Evolutionary conservation across 1,140 invertebrate species (phyloP).

Genomic region (Pantala flavescens): DNA sequence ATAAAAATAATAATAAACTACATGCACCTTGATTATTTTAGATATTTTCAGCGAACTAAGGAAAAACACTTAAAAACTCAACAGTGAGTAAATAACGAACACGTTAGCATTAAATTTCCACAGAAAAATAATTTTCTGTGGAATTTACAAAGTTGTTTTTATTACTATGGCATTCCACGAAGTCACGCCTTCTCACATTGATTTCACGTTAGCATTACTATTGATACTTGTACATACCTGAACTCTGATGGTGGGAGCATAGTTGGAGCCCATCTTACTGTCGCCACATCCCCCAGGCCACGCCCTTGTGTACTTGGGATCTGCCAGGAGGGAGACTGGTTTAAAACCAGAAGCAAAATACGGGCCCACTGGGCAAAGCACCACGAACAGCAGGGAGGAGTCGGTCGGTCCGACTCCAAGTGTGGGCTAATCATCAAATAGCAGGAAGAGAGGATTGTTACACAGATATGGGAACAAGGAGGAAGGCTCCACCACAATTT

Average conservation of each 20-base stretch:
- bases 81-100: too few species aligned
- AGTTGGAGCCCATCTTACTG: constrained; percentile 91
- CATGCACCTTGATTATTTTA: too few species aligned
- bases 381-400: constrained; percentile 78
- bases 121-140: too few species aligned
- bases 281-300: constrained; percentile 94
- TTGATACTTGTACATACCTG: constrained; percentile 37
- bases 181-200: too few species aligned
- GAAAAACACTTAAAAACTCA: too few species aligned
- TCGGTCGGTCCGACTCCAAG: constrained; percentile 78
- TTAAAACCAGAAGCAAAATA: constrained; percentile 72
- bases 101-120: too few species aligned
- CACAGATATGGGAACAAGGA: neutral
- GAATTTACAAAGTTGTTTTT: too few species aligned
- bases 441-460: constrained; percentile 15
- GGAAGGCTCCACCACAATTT: neutral
- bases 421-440: constrained; percentile 54
- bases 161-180: too few species aligned
- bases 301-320: constrained; percentile 71
- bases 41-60: too few species aligned
- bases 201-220: too few species aligned
- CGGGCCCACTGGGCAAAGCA: constrained; percentile 84
- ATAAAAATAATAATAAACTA: too few species aligned
- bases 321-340: constrained; percentile 65
- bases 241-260: constrained; percentile 74